Percentiles rank a stretch among this genome's conserved stretches.
Conservation (phyloP, 2,888 invertebrate species). For the Apantesis nais region DNA sequence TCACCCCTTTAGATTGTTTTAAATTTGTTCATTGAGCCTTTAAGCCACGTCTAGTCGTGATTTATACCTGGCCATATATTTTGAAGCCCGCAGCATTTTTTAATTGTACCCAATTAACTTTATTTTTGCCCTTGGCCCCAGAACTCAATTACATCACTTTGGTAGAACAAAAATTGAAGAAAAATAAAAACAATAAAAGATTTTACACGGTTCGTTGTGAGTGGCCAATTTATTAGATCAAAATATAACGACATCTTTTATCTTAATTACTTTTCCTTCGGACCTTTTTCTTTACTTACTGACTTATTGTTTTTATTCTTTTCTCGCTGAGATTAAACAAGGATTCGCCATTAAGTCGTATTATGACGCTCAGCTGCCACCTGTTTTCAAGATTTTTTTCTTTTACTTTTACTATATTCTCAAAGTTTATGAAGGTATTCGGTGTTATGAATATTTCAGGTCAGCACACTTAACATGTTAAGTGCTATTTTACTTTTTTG, state of each 20-base stretch:
- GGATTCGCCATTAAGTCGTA: constrained; percentile 35
- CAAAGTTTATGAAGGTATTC: constrained; percentile 25
- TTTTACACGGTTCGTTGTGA: constrained; percentile 32
- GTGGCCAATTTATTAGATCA: constrained; percentile 42
- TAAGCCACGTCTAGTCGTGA: constrained; percentile 51
- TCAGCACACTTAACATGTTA: neutral
- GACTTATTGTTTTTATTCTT: constrained; percentile 39
- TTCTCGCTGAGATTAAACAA: constrained; percentile 29
- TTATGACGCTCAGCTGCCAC: constrained; percentile 30
- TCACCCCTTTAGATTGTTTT: constrained; percentile 13
- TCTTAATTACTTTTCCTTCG: constrained; percentile 44
- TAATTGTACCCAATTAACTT: constrained; percentile 77
- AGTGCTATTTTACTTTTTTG: too few relatives aligned
- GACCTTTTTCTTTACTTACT: constrained; percentile 31
- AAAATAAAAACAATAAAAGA: constrained; percentile 59
- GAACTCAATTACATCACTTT: constrained; percentile 68
- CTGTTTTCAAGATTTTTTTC: constrained; percentile 20
- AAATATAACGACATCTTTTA: constrained; percentile 44
- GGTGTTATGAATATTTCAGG: constrained; percentile 24
- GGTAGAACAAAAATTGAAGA: constrained; percentile 51
- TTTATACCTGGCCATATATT: constrained; percentile 56
- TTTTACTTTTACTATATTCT: constrained; percentile 25
- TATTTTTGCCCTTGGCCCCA: constrained; percentile 62
- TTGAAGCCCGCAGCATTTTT: constrained; percentile 67
- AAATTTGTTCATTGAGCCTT: constrained; percentile 20